Conservation (phyloP, 2,888 invertebrate species). For the Caenorhabditis doughertyi region DNA sequence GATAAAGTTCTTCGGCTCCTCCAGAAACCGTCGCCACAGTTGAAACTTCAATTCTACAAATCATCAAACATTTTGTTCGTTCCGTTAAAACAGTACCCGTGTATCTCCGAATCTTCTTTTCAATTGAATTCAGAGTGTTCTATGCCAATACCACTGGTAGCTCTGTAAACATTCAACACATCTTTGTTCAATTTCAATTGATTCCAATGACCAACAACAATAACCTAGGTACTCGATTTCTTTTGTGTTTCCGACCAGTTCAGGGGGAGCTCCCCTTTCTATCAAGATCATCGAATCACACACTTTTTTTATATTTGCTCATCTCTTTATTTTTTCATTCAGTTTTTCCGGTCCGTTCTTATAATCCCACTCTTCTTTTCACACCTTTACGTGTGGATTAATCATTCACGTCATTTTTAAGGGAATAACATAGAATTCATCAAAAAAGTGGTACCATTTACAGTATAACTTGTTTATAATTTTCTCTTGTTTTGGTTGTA, state of each 20-base stretch:
- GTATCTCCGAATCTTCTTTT: background rate
- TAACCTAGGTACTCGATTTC: slow-evolving; percentile 13
- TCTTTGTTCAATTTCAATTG: background rate
- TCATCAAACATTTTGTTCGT: slow-evolving; percentile 22
- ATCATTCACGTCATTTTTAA: slow-evolving; percentile 4
- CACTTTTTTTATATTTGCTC: slow-evolving; percentile 31
- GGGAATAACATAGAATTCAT: background rate
- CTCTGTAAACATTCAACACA: slow-evolving; percentile 25
- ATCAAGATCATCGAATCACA: slow-evolving; percentile 33
- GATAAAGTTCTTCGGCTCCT: too few relatives aligned
- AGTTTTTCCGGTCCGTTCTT: slow-evolving; percentile 41
- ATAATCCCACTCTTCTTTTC: slow-evolving; percentile 43
- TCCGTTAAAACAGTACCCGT: slow-evolving; percentile 18
- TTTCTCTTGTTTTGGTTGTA: background rate
- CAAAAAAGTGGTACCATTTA: background rate
- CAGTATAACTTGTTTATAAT: slow-evolving; percentile 1
- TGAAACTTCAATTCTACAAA: too few relatives aligned
- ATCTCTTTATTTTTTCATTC: slow-evolving; percentile 47
- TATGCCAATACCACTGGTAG: background rate
- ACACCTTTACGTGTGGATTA: slow-evolving; percentile 31
- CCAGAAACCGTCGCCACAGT: too few relatives aligned
- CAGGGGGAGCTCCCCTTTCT: background rate
- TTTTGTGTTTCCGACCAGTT: slow-evolving; percentile 24
- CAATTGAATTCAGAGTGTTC: background rate
- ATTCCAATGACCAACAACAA: slow-evolving; percentile 38